phyloP scores from a whole-genome alignment of 2,797 vertebrate genomes.

The Taenioides sp. region DNA sequence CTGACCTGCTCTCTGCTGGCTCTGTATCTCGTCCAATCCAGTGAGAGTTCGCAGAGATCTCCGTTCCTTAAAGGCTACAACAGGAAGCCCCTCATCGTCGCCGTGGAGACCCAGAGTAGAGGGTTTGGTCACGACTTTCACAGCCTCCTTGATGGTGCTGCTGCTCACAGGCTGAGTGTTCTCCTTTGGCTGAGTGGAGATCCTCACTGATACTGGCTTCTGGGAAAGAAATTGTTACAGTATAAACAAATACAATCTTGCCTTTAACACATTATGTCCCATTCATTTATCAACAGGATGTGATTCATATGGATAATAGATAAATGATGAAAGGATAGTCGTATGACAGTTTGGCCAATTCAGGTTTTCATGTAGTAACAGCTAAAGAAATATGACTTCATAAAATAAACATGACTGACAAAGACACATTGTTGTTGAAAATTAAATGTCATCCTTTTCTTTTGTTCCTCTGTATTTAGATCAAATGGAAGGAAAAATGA shows the following conservation, averaged over 20 bases:
- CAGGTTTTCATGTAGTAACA: neutral
- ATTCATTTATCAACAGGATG: neutral
- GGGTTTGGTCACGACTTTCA: slow-evolving; percentile 81
- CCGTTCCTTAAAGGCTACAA: slow-evolving; percentile 93
- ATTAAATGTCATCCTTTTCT: neutral
- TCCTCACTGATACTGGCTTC: slow-evolving; percentile 55
- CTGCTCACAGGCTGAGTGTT: slow-evolving; percentile 83
- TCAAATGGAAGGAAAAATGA: neutral
- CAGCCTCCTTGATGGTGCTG: slow-evolving; percentile 82
- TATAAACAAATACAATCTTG: neutral
- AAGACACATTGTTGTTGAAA: no score
- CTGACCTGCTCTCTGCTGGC: slow-evolving; percentile 90
- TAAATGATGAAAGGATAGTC: neutral
- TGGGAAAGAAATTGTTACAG: slow-evolving; percentile 22
- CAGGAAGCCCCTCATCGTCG: slow-evolving; percentile 83
- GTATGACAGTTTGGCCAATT: neutral
- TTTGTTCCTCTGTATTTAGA: neutral
- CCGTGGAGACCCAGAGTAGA: slow-evolving; percentile 79
- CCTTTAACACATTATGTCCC: neutral
- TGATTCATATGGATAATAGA: no score
- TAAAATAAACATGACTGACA: neutral
- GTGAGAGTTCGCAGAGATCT: slow-evolving; percentile 84
- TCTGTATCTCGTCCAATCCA: slow-evolving; percentile 90
- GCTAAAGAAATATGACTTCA: neutral
- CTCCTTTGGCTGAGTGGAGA: slow-evolving; percentile 77